These are phyloP conservation scores for Melanotus villosus DNA, from an alignment of 2,888 invertebrate species.

Conservation along the genomic window DNA sequence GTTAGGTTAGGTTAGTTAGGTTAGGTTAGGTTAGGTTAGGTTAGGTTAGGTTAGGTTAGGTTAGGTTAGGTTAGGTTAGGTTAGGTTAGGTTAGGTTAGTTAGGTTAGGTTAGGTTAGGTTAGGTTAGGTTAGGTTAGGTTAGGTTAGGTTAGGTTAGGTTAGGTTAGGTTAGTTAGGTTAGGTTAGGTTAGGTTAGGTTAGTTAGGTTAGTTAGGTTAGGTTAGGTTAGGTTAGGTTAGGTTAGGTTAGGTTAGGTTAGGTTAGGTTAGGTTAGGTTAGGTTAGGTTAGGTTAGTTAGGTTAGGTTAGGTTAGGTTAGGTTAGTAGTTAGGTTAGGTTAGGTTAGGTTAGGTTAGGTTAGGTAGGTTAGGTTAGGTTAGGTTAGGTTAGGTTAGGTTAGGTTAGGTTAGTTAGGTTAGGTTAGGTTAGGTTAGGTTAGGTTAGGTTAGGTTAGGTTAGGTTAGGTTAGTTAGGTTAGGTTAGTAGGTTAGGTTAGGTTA, in stretches of 20 bases:
- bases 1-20: no score
- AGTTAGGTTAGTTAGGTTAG: constrained; percentile 15
- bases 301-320: constrained; percentile 53
- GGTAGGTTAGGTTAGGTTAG: no score
- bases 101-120: constrained; percentile 17
- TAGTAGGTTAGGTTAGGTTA: no score
- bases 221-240: constrained; percentile 20
- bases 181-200: constrained; percentile 20
- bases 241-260: constrained; percentile 20
- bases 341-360: constrained; percentile 48
- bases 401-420: constrained; percentile 18
- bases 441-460: constrained; percentile 20
- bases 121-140: constrained; percentile 20
- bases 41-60: constrained; percentile 17
- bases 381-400: constrained; percentile 23
- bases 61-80: constrained; percentile 20
- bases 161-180: constrained; percentile 20
- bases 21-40: constrained; percentile 20
- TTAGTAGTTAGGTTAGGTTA: constrained; percentile 57
- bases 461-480: constrained; percentile 18
- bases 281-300: constrained; percentile 54
- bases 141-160: constrained; percentile 20
- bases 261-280: constrained; percentile 20
- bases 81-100: constrained; percentile 18
- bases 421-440: constrained; percentile 24